Evolutionary conservation across 2,888 invertebrate genomes (phyloP).

Genomic region (Labia minor): DNA sequence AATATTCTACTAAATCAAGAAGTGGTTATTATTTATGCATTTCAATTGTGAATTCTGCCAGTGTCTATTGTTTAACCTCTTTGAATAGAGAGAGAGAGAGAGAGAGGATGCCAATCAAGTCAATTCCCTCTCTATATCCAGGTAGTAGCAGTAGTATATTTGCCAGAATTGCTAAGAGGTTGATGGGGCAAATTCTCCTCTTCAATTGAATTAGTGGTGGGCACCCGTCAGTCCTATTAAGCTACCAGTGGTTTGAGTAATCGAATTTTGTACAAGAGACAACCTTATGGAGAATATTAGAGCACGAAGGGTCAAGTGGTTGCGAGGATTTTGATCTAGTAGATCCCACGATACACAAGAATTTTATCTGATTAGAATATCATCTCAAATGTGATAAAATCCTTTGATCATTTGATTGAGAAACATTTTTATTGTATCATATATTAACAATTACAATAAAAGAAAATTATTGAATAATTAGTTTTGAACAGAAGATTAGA

Average conservation of each 20-base stretch:
- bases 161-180: neutral
- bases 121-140: neutral
- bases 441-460: no score
- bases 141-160: neutral
- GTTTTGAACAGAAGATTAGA: no score
- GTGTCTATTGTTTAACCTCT: no score
- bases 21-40: no score
- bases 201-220: neutral
- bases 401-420: no score
- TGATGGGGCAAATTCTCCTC: neutral
- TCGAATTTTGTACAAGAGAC: conserved; percentile 7
- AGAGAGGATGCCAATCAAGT: neutral
- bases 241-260: neutral
- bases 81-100: neutral
- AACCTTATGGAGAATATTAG: neutral
- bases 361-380: neutral
- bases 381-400: no score
- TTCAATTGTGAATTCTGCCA: no score
- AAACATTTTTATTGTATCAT: no score
- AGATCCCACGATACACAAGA: neutral
- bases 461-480: no score
- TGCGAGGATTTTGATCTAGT: neutral
- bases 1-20: no score
- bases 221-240: conserved; percentile 13
- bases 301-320: neutral